phyloP scores from a whole-genome alignment of 2,797 vertebrate species.

The Paratrypauchen microcephalus region DNA sequence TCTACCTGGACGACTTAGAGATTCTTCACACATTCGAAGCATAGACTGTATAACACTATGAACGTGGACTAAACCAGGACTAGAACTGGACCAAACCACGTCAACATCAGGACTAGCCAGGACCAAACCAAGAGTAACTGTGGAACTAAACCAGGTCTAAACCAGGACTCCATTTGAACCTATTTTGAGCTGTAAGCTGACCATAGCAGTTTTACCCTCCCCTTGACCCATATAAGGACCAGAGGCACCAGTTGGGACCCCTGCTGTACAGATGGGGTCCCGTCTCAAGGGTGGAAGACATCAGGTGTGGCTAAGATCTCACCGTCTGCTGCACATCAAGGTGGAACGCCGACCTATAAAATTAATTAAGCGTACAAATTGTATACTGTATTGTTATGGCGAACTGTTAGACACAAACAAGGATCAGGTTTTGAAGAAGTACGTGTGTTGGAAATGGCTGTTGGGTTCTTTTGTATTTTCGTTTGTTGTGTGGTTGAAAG shows the following conservation, averaged over 20 bases:
- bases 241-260: constrained; percentile 1
- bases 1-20: too few relatives aligned
- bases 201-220: not conserved
- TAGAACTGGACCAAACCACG: too few relatives aligned
- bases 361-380: not conserved
- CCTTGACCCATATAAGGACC: not conserved
- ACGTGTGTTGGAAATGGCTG: too few relatives aligned
- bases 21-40: too few relatives aligned
- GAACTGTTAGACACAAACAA: not conserved
- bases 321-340: not conserved
- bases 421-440: not conserved
- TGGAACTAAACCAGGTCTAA: not conserved
- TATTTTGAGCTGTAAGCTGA: not conserved
- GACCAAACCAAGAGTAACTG: too few relatives aligned
- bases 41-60: too few relatives aligned
- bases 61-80: too few relatives aligned
- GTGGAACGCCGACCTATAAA: constrained; percentile 1
- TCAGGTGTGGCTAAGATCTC: not conserved
- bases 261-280: not conserved
- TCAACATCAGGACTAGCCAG: too few relatives aligned
- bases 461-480: not conserved
- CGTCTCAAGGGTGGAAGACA: not conserved
- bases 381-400: not conserved
- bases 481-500: not conserved
- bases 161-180: not conserved